phyloP scores from a whole-genome alignment of 2,888 invertebrate species.

The Galeruca laticollis region DNA sequence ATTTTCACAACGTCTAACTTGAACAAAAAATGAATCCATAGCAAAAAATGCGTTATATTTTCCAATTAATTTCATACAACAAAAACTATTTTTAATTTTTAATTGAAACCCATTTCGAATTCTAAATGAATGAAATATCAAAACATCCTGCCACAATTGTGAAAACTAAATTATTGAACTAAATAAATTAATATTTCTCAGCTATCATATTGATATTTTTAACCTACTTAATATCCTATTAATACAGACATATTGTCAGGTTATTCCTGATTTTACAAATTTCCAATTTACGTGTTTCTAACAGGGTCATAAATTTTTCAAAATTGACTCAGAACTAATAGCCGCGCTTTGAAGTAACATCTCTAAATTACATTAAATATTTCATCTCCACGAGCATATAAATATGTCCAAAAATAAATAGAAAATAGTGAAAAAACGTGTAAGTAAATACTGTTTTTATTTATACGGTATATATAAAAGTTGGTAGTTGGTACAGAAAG shows the following conservation, averaged over 20 bases:
- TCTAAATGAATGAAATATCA: background rate
- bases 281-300: constrained; percentile 31
- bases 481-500: constrained; percentile 32
- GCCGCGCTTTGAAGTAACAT: constrained; percentile 40
- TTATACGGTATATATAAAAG: constrained; percentile 37
- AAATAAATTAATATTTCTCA: background rate
- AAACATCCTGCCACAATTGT: background rate
- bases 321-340: constrained; percentile 43
- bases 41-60: too few species aligned
- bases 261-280: constrained; percentile 30
- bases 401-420: constrained; percentile 42
- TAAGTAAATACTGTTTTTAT: constrained; percentile 33
- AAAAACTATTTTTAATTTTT: too few species aligned
- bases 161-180: background rate
- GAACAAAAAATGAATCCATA: too few species aligned
- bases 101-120: too few species aligned
- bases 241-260: constrained; percentile 27
- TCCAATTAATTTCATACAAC: too few species aligned
- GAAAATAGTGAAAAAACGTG: constrained; percentile 29
- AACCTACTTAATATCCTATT: constrained; percentile 21
- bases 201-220: constrained; percentile 12
- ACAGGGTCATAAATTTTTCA: constrained; percentile 42
- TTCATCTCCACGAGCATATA: constrained; percentile 40
- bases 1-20: too few species aligned
- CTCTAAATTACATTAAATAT: constrained; percentile 43